These are phyloP conservation scores for Opisthograptis luteolata DNA, from an alignment of 2,888 invertebrate species.

Conservation along the genomic window DNA sequence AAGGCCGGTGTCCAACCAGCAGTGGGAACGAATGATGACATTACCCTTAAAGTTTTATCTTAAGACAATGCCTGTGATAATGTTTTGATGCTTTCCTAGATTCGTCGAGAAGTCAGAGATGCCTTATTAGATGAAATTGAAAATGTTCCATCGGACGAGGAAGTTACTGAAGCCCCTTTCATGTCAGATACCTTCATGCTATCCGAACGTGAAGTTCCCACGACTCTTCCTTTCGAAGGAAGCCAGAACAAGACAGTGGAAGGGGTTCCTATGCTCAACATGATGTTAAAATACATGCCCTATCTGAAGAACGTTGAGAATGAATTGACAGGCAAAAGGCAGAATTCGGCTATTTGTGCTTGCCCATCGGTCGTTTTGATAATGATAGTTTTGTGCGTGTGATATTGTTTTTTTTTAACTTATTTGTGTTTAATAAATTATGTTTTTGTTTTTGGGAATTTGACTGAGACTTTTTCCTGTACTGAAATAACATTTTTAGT, in stretches of 20 bases:
- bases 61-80: too few relatives aligned
- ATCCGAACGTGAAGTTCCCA: slow-evolving; percentile 8
- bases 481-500: too few relatives aligned
- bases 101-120: slow-evolving; percentile 36
- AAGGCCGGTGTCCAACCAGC: too few relatives aligned
- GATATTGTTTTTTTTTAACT: slow-evolving; percentile 8
- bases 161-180: not conserved
- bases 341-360: slow-evolving; percentile 10
- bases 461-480: not conserved
- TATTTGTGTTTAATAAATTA: slow-evolving; percentile 2
- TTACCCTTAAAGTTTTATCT: too few relatives aligned
- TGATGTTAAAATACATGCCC: slow-evolving; percentile 66
- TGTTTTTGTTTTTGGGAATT: not conserved
- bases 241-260: slow-evolving; percentile 43
- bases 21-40: too few relatives aligned
- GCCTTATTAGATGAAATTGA: not conserved
- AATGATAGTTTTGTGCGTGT: slow-evolving; percentile 5
- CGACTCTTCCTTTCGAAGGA: slow-evolving; percentile 9
- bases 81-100: slow-evolving; percentile 10
- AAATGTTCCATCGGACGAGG: not conserved
- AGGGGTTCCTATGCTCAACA: slow-evolving; percentile 56
- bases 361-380: slow-evolving; percentile 10
- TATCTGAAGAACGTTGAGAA: slow-evolving; percentile 59
- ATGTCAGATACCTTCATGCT: not conserved
- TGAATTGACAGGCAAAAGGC: slow-evolving; percentile 40